Percentiles rank a stretch among this genome's conserved stretches.
Evolutionary conservation across 30 jellyfish, hydroid and myxozoan species (phyloP).

Genomic region (Chrysaora quinquecirrha): DNA sequence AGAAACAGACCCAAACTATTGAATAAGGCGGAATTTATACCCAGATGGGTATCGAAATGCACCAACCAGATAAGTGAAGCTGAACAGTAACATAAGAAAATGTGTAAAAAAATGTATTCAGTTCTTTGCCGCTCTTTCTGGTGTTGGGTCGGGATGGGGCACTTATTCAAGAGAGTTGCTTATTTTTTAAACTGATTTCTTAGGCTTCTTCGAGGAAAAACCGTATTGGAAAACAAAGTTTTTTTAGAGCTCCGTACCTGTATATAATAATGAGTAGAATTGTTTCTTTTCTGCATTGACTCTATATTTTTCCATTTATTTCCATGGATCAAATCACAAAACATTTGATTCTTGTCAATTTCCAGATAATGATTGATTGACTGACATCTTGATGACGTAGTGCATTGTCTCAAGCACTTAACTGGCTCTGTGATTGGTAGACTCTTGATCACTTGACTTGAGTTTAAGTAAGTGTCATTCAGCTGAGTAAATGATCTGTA

Average conservation of each 20-base stretch:
- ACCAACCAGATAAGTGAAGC: too few species aligned
- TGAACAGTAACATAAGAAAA: too few species aligned
- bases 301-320: neutral
- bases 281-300: neutral
- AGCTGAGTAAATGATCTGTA: neutral
- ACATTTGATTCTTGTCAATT: neutral
- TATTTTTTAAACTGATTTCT: too few species aligned
- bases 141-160: too few species aligned
- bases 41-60: too few species aligned
- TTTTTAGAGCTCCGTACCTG: neutral
- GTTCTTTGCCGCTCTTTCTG: too few species aligned
- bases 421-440: neutral
- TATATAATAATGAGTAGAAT: neutral
- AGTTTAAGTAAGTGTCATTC: neutral
- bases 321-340: neutral
- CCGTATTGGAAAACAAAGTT: too few species aligned
- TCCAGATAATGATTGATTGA: neutral
- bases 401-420: neutral
- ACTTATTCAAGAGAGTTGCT: too few species aligned
- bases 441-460: neutral
- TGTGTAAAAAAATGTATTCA: too few species aligned
- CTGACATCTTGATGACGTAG: neutral
- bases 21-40: too few species aligned
- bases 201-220: too few species aligned
- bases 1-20: too few species aligned